These are phyloP conservation scores for Whitmania pigra DNA, from an alignment of 1,140 invertebrate genomes.

Conservation along the genomic window DNA sequence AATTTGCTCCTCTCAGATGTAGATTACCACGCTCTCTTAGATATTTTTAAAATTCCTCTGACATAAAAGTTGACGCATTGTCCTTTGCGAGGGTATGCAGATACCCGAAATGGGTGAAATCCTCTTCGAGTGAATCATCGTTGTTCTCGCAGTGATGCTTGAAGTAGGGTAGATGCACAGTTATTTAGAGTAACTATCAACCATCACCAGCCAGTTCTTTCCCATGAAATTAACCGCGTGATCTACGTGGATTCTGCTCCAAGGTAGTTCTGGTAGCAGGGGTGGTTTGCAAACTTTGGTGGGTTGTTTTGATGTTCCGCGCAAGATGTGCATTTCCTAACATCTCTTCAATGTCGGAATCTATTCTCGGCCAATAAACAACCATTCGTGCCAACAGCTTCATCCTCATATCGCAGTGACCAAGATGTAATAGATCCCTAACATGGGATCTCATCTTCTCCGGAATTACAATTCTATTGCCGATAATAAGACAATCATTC, in stretches of 20 bases:
- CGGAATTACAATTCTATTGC: conserved; percentile 15
- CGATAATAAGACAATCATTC: conserved; percentile 6
- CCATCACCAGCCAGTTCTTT: conserved; percentile 15
- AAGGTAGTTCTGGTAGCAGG: neutral
- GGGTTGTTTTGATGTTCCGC: neutral
- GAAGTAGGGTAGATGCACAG: conserved; percentile 7
- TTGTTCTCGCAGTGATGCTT: conserved; percentile 1
- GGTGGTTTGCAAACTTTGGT: conserved; percentile 4
- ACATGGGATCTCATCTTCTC: neutral
- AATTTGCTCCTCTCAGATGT: conserved; percentile 27
- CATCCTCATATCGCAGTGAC: neutral
- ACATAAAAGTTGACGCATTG: conserved; percentile 21
- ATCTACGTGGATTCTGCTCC: neutral
- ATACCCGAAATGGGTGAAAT: neutral
- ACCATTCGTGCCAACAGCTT: neutral
- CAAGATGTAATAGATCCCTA: neutral
- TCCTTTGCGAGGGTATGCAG: too few species aligned
- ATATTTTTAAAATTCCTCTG: conserved; percentile 29
- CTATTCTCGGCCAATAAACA: conserved; percentile 2
- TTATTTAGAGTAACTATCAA: conserved; percentile 16
- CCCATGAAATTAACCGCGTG: neutral
- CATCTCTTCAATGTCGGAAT: neutral
- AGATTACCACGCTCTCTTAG: conserved; percentile 21
- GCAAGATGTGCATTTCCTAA: neutral
- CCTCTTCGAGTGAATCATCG: conserved; percentile 1